Base-by-base conservation (phyloP, 2,888 invertebrate species). In the Sceliomorpha sp. region DNA sequence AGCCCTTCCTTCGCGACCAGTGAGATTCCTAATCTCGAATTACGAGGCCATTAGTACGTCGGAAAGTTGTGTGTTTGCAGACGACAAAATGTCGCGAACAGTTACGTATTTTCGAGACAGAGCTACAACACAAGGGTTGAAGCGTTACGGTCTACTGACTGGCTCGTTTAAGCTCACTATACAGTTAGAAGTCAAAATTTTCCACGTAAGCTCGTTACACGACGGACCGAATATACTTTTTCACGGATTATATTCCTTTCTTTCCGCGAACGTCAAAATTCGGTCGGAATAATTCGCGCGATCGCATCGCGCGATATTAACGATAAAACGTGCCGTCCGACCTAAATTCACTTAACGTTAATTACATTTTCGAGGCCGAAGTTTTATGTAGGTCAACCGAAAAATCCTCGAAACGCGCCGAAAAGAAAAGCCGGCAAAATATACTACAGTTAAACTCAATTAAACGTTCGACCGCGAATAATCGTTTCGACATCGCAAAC, bases 31-130 rank as follows among this genome's bases (percentile, higher is more conserved):
- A 69, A 72, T 72, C 69, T 59, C 50, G 48, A 72, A 69, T 72
- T 59, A 72, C 62, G 59, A 48, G 62, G 59, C 58, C 63, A 59
- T 67, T 66, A 69, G 51, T 58, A 55, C 39, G 55, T 62, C 59
- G 27, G 44, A 62, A 66, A 69, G 69, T 72, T 72, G 55, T 55
- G 50, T 67, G 69, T 53, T 72, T 72, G 72, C 69, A 59, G 62
- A 72, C 63, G 69, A 70, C 72, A 67, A 66, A 72, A 69, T 29
- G 72, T 72, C 72, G 51, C 60, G 58, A 70, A 29, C 72, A 72
- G 72, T 63, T 60, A 56, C 59, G 51, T 40, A 56, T 67, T 70
- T 69, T 59, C 48, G 55, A 53, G 40, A 26, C 39, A 40, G 36
- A 51, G 31, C 42, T 32, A 24, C n/a, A n/a, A n/a, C 20, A 26